These are phyloP conservation scores for Xestia ashworthii DNA, from an alignment of 2,888 invertebrate genomes.

Conservation along the genomic window DNA sequence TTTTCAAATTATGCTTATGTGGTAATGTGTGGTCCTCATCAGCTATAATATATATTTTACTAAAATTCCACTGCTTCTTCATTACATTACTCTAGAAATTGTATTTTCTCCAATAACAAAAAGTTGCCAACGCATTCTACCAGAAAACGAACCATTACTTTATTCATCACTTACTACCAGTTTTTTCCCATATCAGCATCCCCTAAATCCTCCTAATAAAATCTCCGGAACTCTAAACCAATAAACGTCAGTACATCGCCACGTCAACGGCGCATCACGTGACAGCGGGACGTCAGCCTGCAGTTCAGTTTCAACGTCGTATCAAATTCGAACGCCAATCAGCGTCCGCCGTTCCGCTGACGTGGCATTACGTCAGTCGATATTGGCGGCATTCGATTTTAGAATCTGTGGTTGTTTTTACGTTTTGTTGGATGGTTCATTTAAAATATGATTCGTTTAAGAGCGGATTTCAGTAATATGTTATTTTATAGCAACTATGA, in stretches of 20 bases:
- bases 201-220: conserved; percentile 44
- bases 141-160: neutral
- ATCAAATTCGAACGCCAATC: conserved; percentile 66
- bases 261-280: conserved; percentile 58
- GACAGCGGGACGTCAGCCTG: conserved; percentile 51
- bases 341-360: conserved; percentile 52
- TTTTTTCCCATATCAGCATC: conserved; percentile 25
- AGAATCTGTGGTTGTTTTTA: conserved; percentile 17
- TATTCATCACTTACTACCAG: conserved; percentile 4
- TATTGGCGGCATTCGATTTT: conserved; percentile 58
- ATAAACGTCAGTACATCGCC: conserved; percentile 58
- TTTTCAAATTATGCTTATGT: neutral
- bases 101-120: neutral
- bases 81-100: neutral
- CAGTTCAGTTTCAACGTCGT: conserved; percentile 63
- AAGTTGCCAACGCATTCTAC: neutral
- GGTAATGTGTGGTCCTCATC: too few species aligned
- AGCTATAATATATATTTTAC: neutral
- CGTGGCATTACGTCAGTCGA: conserved; percentile 60
- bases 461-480: neutral
- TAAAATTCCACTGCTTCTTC: neutral
- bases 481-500: neutral
- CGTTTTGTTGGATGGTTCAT: conserved; percentile 5
- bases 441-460: neutral
- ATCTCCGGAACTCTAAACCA: conserved; percentile 58